A percentile compares a stretch with the other conserved stretches of the same genome.
These are phyloP conservation scores for Hermaeophaga mercurialis DNA, from an alignment of 2,888 invertebrate genomes.

Conservation along the genomic window DNA sequence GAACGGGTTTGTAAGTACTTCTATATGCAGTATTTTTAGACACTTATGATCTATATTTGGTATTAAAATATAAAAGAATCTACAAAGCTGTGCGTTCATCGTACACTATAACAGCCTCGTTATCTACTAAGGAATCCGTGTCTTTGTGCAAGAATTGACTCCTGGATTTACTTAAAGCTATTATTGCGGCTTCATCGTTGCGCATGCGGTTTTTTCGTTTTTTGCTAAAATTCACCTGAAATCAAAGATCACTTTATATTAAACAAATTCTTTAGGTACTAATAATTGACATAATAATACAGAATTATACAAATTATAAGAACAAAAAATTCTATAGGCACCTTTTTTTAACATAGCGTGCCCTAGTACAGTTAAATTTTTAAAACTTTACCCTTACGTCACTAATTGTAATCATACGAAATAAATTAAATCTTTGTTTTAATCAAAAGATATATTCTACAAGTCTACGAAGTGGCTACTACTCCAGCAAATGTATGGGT, in stretches of 20 bases:
- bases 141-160: slow-evolving; percentile 65
- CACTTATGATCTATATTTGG: slow-evolving; percentile 16
- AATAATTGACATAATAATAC: background rate
- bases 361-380: no score
- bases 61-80: slow-evolving; percentile 36
- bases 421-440: no score
- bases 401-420: no score
- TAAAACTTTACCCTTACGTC: no score
- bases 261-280: background rate
- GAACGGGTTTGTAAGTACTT: background rate
- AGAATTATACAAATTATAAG: slow-evolving; percentile 15
- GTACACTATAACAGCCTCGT: slow-evolving; percentile 80
- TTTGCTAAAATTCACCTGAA: slow-evolving; percentile 75
- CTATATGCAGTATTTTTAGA: slow-evolving; percentile 15
- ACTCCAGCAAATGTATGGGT: no score
- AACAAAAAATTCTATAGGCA: no score
- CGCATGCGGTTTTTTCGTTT: slow-evolving; percentile 82
- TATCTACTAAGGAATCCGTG: slow-evolving; percentile 70
- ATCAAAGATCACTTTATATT: no score
- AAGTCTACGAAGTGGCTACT: no score
- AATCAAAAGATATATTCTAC: no score
- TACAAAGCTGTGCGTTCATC: slow-evolving; percentile 80
- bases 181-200: slow-evolving; percentile 79
- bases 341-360: no score
- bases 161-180: slow-evolving; percentile 77